Base-by-base conservation (phyloP, 37 sponge, comb jelly and placozoan genomes). In the Halisarca cf. caerulea region DNA sequence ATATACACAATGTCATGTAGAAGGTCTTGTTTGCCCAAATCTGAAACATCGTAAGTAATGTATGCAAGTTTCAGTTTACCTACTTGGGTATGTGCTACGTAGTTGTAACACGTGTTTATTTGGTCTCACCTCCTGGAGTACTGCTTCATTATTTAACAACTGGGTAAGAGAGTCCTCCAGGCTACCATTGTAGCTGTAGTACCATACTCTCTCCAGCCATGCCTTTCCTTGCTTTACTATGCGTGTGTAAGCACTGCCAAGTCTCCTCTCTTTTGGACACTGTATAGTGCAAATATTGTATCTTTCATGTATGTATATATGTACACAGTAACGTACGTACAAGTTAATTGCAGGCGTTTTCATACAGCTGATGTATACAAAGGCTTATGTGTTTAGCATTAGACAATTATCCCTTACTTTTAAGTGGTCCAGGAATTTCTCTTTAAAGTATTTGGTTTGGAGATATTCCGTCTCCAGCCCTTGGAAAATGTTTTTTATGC, bases 211-310 rank as follows among this genome's bases (percentile, higher is more conserved):
- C 18, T 36, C 77, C 36, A 74, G 36, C 1, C 24, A 21, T 14
- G 42, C 2, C 42, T 6, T 33, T 3, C 45, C 45, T 9, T 1
- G 6, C 24, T 41, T 37, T 38, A 23, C 43, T 37, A 44, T 74
- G 0, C 42, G 7, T 15, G 42, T 23, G 20, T 41, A 44, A 25
- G 21, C 44, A 15, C 36, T 33, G 21, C 77, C 77, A 38, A 74
- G 77, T 18, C 77, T 33, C 6, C 77, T 37, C 24, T 74, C 77
- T 74, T 17, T 37, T 43, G 77, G 77, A 21, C 41, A 42, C 77
- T 74, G 6, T 41, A 6, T 74, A 27, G 15, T 32, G n/a, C 17
- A 74, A 41, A 40, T 23, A 6, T 74, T 71, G 40, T 20, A 41
- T 7, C 45, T n/a, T 6, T 24, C 42, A 33, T 36, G 32, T 40